Conservation (phyloP, 2,113 vertebrate genomes). For the Brachyistius frenatus region DNA sequence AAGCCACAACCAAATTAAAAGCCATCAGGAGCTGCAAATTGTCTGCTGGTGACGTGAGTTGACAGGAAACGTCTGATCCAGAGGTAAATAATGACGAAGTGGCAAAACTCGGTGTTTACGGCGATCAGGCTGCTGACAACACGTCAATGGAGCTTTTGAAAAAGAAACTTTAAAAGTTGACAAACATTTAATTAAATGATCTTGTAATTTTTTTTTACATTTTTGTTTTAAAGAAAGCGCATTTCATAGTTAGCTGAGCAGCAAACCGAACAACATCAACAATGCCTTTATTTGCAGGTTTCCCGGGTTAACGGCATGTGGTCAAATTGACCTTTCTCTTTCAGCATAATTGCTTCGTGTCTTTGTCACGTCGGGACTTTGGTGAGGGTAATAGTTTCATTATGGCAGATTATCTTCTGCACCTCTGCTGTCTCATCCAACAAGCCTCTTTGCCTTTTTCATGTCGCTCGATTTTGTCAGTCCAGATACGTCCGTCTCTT, state of each 20-base stretch:
- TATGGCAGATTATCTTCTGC: slow-evolving; percentile 57
- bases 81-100: slow-evolving; percentile 1
- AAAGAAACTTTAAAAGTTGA: not conserved
- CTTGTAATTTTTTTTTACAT: not conserved
- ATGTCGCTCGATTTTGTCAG: slow-evolving; percentile 45
- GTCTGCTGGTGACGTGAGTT: not conserved
- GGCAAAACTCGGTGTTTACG: not conserved
- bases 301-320: slow-evolving; percentile 29
- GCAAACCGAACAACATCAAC: not conserved
- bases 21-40: slow-evolving; percentile 26
- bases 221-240: too few relatives aligned
- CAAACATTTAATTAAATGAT: not conserved
- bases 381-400: slow-evolving; percentile 64
- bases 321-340: slow-evolving; percentile 52
- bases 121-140: not conserved
- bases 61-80: slow-evolving; percentile 3
- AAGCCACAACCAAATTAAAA: slow-evolving; percentile 41
- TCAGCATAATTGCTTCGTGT: slow-evolving; percentile 44
- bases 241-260: not conserved
- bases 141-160: not conserved
- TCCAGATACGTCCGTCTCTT: slow-evolving; percentile 8
- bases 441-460: slow-evolving; percentile 27
- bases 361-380: slow-evolving; percentile 40
- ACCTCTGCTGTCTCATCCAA: slow-evolving; percentile 40
- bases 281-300: slow-evolving; percentile 8